Base-by-base conservation (phyloP, 2,797 vertebrate species). In the Rhynchotus rufescens region DNA sequence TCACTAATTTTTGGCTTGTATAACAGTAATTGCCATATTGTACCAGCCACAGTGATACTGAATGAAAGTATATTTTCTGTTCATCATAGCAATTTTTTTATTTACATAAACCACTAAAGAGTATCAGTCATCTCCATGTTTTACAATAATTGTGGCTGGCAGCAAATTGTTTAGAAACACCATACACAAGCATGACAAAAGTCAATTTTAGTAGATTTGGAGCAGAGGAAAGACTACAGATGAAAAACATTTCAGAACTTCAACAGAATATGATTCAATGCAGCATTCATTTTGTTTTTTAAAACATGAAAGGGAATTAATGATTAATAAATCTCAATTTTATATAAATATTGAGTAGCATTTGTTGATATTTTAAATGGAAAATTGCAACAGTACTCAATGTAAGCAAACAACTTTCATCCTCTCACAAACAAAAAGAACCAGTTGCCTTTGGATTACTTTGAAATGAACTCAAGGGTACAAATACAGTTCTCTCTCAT, bases 241-340 rank as follows among this genome's bases (percentile, higher is more conserved):
- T 30, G 44, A 80, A 80, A 88, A 91, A 28, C 49, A 67, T 65
- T 71, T 93, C 67, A 83, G 84, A 78, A 89, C n/a, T 42, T 77
- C 86, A 81, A 86, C 36, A 92, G 82, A n/a, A 9, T 5, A 21
- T 34, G 25, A 76, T 85, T 93, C 59, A 22, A 54, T 69, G 75
- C 54, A 40, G 10, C 2, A 1, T 45, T 44, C 83, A 51, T 32
- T 6, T 60, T 71, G 75, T 80, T 85, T 94, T 87, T 80, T 72
- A 65, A 86, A 83, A 61, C 74, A 71, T 66, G 30, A 72, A 79
- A 71, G 67, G 81, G 52, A 67, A 86, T 87, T 84, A 93, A 60
- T 95, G 80, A 65, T 93, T 93, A 91, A 71, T 83, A 96, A 95
- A 66, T 80, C 91, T 91, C 89, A 88, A 72, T 92, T 96, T 94